These are phyloP conservation scores for Drosophila repletoides DNA, from an alignment of 1,140 invertebrate species.

Conservation along the genomic window DNA sequence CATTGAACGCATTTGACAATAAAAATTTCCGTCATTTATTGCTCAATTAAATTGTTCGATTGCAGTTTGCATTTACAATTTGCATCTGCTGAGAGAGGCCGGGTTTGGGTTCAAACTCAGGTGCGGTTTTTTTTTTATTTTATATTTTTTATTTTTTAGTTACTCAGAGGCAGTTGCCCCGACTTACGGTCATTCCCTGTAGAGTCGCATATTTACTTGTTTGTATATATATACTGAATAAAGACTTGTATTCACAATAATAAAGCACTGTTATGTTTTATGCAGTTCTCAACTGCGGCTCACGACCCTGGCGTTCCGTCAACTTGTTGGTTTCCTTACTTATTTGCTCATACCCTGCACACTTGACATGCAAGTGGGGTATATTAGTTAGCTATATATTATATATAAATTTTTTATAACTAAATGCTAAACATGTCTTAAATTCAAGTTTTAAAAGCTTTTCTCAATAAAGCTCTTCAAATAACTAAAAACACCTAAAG, in stretches of 20 bases:
- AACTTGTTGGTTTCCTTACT: constrained; percentile 24
- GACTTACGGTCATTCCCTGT: constrained; percentile 36
- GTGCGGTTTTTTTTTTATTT: neutral
- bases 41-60: constrained; percentile 64
- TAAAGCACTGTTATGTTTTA: constrained; percentile 33
- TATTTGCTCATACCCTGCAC: constrained; percentile 5
- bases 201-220: constrained; percentile 5
- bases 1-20: constrained; percentile 17
- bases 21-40: constrained; percentile 73
- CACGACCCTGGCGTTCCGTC: constrained; percentile 25
- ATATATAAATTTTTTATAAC: neutral
- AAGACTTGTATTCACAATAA: neutral
- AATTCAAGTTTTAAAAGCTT: too few species aligned
- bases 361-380: neutral
- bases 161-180: constrained; percentile 35
- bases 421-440: too few species aligned
- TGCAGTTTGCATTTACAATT: constrained; percentile 55
- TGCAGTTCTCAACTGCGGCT: constrained; percentile 27
- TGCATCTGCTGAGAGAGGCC: constrained; percentile 11
- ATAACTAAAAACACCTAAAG: neutral
- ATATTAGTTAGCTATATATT: neutral
- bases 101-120: constrained; percentile 3
- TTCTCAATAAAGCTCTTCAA: neutral
- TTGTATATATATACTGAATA: neutral
- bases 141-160: too few species aligned